phyloP scores from a whole-genome alignment of 2,797 vertebrate species.

The Ibycter americanus region DNA sequence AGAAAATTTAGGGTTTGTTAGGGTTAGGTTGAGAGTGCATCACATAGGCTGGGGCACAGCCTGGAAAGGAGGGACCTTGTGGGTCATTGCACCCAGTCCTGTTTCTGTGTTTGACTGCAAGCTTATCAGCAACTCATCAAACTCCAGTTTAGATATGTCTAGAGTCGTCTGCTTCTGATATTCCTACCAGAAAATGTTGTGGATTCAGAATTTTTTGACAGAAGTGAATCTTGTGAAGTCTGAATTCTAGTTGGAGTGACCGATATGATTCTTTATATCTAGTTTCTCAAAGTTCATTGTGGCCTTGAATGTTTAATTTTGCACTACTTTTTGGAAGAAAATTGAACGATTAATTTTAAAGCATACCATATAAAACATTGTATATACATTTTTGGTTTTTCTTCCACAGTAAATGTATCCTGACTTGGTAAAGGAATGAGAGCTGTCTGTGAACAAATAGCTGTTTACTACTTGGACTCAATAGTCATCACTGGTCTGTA shows the following conservation, averaged over 20 bases:
- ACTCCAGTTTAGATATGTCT: not conserved
- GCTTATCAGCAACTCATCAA: not conserved
- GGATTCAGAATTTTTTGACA: not conserved
- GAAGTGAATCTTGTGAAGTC: not conserved
- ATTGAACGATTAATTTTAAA: not conserved
- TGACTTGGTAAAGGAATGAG: not conserved
- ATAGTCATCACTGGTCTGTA: not conserved
- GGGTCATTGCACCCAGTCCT: not conserved
- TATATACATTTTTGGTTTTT: not conserved
- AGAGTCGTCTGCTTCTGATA: not conserved
- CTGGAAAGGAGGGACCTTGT: not conserved
- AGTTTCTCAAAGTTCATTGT: not conserved
- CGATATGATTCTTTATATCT: not conserved
- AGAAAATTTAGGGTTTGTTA: not conserved
- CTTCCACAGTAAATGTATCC: not conserved
- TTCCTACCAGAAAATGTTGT: not conserved
- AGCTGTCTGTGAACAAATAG: not conserved
- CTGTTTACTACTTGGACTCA: not conserved
- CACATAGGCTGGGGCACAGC: accelerated
- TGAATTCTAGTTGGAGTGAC: not conserved
- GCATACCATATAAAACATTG: not conserved
- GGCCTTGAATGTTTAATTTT: not conserved
- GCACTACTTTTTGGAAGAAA: not conserved
- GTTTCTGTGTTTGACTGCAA: not conserved
- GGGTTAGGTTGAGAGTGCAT: not conserved